Evolutionary conservation across 2,113 vertebrate species (phyloP).

Genomic region (Helogale parvula): DNA sequence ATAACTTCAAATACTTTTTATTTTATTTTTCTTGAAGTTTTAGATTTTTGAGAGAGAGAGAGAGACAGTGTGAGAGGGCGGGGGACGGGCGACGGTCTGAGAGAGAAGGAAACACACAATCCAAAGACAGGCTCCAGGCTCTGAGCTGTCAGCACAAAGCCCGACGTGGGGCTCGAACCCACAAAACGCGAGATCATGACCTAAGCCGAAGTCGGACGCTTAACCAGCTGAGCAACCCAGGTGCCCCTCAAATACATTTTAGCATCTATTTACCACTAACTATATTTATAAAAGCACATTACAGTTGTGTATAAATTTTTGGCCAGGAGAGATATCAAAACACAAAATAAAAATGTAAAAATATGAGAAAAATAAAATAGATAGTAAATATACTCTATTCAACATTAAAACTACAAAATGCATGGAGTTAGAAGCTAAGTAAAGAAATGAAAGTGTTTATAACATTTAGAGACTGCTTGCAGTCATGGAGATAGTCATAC

Average conservation of each 20-base stretch:
- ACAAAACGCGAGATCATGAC: too few relatives aligned
- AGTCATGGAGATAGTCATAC: background rate
- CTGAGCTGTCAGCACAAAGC: too few relatives aligned
- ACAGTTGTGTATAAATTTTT: constrained; percentile 37
- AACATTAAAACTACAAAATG: constrained; percentile 3
- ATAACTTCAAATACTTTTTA: constrained; percentile 42
- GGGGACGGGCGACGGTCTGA: too few relatives aligned
- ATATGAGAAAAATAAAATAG: background rate
- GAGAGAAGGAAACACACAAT: too few relatives aligned
- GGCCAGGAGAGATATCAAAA: constrained; percentile 52
- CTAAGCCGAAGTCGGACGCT: too few relatives aligned
- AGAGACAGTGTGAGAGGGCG: too few relatives aligned
- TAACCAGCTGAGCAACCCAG: too few relatives aligned
- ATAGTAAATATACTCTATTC: background rate
- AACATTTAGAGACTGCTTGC: background rate
- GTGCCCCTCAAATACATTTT: constrained; percentile 33
- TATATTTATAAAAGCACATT: constrained; percentile 58
- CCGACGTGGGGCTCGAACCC: too few relatives aligned
- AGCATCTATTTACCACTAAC: constrained; percentile 31
- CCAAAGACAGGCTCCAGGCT: too few relatives aligned
- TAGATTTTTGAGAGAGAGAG: too few relatives aligned
- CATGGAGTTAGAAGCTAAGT: background rate
- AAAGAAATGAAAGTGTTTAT: constrained; percentile 3
- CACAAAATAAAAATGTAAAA: constrained; percentile 47
- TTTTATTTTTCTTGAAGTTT: too few relatives aligned